A percentile compares a stretch with the other conserved stretches of the same genome.
Conservation (phyloP, 2,797 vertebrate species). For the Halcyon chelicuti region DNA sequence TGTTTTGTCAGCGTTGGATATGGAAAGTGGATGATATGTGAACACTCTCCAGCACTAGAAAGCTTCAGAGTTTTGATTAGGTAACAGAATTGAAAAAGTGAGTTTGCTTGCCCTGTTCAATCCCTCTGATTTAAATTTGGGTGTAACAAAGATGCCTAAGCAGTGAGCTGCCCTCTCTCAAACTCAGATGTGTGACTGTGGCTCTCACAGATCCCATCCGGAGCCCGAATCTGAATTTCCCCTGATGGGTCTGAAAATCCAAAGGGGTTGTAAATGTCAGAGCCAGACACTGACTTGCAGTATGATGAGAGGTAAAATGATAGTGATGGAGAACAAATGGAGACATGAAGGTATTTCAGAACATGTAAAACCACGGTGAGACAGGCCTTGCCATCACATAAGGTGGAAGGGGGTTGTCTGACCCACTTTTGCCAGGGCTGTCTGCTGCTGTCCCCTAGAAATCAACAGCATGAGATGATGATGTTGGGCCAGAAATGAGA, state of each 20-base stretch:
- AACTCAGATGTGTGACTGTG: background rate
- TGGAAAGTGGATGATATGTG: slow-evolving; percentile 73
- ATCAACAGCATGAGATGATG: fast-evolving
- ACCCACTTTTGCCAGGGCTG: background rate
- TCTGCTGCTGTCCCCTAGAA: background rate
- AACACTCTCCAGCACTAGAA: slow-evolving; percentile 62
- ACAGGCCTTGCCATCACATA: background rate
- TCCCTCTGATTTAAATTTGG: slow-evolving; percentile 45
- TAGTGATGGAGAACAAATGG: background rate
- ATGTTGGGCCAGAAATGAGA: background rate
- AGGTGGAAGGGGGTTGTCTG: background rate
- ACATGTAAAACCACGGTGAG: background rate
- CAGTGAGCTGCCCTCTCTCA: background rate
- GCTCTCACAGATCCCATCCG: background rate
- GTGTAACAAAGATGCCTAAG: background rate
- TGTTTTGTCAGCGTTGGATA: slow-evolving; percentile 71
- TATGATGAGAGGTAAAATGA: background rate
- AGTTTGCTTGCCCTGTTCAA: slow-evolving; percentile 48
- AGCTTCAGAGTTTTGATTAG: slow-evolving; percentile 60
- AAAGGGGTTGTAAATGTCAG: background rate
- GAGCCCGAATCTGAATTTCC: slow-evolving; percentile 14
- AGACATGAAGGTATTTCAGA: background rate
- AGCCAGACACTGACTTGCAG: background rate
- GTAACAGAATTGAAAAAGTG: slow-evolving; percentile 67
- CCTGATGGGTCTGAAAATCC: background rate